A percentile compares a stretch with the other conserved stretches of the same genome.
These are phyloP conservation scores for Pyralis farinalis DNA, from an alignment of 2,888 invertebrate species.

Conservation along the genomic window DNA sequence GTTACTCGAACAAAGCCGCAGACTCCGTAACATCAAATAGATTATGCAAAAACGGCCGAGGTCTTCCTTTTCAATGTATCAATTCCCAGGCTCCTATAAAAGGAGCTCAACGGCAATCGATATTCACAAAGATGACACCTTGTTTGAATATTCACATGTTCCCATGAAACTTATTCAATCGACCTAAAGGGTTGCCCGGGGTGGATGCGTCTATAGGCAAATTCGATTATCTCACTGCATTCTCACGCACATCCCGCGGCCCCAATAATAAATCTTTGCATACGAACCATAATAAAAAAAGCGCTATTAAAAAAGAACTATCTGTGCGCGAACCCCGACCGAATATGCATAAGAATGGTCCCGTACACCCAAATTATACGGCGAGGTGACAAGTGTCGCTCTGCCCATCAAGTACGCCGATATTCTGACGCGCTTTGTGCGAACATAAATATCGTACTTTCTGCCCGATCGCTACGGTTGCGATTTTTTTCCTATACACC, in stretches of 20 bases:
- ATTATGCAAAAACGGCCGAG: constrained; percentile 74
- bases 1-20: constrained; percentile 61
- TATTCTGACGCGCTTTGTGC: constrained; percentile 24
- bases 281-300: constrained; percentile 67
- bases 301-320: constrained; percentile 75
- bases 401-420: constrained; percentile 45
- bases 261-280: constrained; percentile 77
- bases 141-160: constrained; percentile 79
- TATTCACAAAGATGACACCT: constrained; percentile 80
- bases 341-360: constrained; percentile 74
- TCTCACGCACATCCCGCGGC: constrained; percentile 76
- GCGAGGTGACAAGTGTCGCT: constrained; percentile 71
- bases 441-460: constrained; percentile 47
- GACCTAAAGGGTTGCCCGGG: constrained; percentile 61
- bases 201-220: constrained; percentile 74
- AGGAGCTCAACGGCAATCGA: constrained; percentile 73
- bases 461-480: constrained; percentile 50
- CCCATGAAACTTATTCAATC: constrained; percentile 64
- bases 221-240: constrained; percentile 77
- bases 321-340: constrained; percentile 65
- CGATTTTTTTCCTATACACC: constrained; percentile 58
- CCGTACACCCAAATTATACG: constrained; percentile 76
- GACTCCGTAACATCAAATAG: constrained; percentile 52
- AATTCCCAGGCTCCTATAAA: constrained; percentile 73
- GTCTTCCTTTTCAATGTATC: constrained; percentile 75